phyloP scores from a whole-genome alignment of 1,140 invertebrate species.

The Pseudachorutes palmiensis region DNA sequence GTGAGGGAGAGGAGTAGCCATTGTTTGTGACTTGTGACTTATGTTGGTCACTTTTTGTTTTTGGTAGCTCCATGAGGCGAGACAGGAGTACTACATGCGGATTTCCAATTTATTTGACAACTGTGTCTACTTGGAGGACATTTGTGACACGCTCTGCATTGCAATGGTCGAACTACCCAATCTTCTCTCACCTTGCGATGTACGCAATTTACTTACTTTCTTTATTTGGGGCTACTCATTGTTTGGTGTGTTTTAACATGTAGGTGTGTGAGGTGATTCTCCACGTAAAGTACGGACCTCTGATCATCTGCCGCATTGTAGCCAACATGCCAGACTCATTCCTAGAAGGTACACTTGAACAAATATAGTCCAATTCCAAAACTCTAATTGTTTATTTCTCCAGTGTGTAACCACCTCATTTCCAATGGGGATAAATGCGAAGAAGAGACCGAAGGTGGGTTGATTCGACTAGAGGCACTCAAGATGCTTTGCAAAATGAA shows the following conservation, averaged over 20 bases:
- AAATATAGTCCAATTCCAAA: constrained; percentile 1
- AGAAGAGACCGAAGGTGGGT: constrained; percentile 62
- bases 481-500: constrained; percentile 80
- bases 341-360: constrained; percentile 59
- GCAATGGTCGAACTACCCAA: constrained; percentile 83
- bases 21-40: too few species aligned
- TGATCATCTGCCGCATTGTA: constrained; percentile 77
- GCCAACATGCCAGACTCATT: constrained; percentile 90
- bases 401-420: constrained; percentile 75
- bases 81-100: constrained; percentile 63
- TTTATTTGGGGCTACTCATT: too few species aligned
- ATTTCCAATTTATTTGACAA: constrained; percentile 90
- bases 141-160: constrained; percentile 90
- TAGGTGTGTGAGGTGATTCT: constrained; percentile 66
- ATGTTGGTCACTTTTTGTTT: constrained; percentile 22
- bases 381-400: constrained; percentile 41
- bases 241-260: too few species aligned
- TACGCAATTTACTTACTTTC: constrained; percentile 40
- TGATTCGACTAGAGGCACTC: constrained; percentile 61
- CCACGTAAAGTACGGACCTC: constrained; percentile 79
- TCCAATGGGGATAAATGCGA: constrained; percentile 81
- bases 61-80: constrained; percentile 45
- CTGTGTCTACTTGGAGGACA: constrained; percentile 87
- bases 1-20: too few species aligned
- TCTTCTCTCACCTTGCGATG: constrained; percentile 70